A percentile compares a stretch with the other conserved stretches of the same genome.
Evolutionary conservation across 2,113 vertebrate species (phyloP).

Genomic region (Andinoacara biseriatus): DNA sequence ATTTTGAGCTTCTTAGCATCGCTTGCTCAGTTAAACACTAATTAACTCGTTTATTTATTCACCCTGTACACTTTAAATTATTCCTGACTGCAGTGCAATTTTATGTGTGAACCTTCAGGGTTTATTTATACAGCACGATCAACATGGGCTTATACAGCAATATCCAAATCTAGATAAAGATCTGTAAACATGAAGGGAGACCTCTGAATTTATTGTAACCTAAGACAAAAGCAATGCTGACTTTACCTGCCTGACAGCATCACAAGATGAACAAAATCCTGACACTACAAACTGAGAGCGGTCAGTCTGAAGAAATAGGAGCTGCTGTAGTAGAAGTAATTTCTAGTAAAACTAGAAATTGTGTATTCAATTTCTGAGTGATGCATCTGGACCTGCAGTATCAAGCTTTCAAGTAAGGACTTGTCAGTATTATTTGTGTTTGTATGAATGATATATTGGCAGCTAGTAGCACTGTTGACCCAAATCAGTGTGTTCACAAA

Average conservation of each 20-base stretch:
- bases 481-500: neutral
- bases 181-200: neutral
- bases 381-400: neutral
- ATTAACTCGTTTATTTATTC: neutral
- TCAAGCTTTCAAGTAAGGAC: neutral
- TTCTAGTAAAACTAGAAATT: neutral
- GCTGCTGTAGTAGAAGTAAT: neutral
- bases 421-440: neutral
- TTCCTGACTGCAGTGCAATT: neutral
- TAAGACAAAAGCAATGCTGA: neutral
- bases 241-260: neutral
- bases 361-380: neutral
- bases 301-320: too few relatives aligned
- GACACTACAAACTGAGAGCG: too few relatives aligned
- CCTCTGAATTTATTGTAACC: neutral
- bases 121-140: neutral
- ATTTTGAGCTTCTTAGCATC: neutral
- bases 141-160: neutral
- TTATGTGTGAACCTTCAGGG: neutral
- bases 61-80: neutral
- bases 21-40: conserved; percentile 1
- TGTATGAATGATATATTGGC: neutral
- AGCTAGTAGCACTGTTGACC: neutral
- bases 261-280: too few relatives aligned
- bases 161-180: neutral